Conservation (phyloP, 2,113 vertebrate species). For the Platycercus adscitus region DNA sequence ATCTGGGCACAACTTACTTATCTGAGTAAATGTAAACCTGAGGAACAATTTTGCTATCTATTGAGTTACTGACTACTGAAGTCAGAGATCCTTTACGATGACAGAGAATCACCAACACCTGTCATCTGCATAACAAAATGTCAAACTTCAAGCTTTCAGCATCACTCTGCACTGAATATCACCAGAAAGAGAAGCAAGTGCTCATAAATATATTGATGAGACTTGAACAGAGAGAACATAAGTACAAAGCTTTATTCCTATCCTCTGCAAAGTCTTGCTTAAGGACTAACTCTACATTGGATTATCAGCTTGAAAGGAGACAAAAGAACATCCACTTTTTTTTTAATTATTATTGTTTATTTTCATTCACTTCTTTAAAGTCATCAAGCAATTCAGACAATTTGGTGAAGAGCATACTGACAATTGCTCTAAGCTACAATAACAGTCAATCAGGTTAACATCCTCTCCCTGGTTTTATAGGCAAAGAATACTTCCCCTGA, state of each 20-base stretch:
- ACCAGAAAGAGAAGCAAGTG: background rate
- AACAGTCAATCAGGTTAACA: background rate
- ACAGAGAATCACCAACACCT: background rate
- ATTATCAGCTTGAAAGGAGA: background rate
- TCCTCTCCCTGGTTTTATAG: background rate
- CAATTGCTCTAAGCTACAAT: background rate
- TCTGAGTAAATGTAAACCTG: background rate
- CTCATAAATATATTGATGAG: background rate
- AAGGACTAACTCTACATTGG: background rate
- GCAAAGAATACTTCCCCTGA: background rate
- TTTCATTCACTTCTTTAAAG: background rate
- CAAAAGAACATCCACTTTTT: background rate
- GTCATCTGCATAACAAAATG: background rate
- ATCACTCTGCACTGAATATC: background rate
- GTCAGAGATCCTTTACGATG: background rate
- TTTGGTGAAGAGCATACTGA: background rate
- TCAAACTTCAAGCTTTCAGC: background rate
- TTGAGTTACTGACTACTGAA: background rate
- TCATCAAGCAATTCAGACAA: background rate
- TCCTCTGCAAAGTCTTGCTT: background rate
- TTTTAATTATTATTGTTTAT: background rate
- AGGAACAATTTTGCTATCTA: background rate
- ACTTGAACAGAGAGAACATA: background rate
- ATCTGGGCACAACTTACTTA: background rate
- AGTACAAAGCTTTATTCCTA: background rate